phyloP scores from a whole-genome alignment of 2,797 vertebrate genomes.

The Lithobates sylvaticus region DNA sequence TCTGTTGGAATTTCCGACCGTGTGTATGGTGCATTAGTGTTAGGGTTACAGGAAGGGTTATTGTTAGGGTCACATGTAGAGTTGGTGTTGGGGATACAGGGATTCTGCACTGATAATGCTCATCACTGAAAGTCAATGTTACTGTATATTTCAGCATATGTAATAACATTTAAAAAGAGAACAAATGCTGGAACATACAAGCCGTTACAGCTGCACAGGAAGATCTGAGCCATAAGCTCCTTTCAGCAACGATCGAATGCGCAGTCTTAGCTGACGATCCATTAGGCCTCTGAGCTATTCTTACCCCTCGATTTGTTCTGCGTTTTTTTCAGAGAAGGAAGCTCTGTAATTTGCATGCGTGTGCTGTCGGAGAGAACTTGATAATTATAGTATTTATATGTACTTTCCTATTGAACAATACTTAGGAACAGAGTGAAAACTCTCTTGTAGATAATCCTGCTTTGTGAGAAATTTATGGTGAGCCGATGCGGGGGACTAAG shows the following conservation, averaged over 20 bases:
- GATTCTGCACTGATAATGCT: too few relatives aligned
- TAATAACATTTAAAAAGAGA: too few relatives aligned
- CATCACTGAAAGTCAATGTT: too few relatives aligned
- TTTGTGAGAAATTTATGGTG: neutral
- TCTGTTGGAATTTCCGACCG: too few relatives aligned
- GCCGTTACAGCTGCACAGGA: neutral
- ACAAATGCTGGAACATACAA: neutral
- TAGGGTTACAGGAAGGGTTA: too few relatives aligned
- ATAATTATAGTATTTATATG: slow-evolving; percentile 58
- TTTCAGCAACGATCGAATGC: slow-evolving; percentile 1
- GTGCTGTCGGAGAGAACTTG: slow-evolving; percentile 33
- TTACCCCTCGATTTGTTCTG: slow-evolving; percentile 8
- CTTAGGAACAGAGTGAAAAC: slow-evolving; percentile 16
- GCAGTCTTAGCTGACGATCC: neutral
- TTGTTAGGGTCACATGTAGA: too few relatives aligned
- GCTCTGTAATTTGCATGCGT: slow-evolving; percentile 28
- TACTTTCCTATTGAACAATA: slow-evolving; percentile 45
- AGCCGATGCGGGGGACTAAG: neutral
- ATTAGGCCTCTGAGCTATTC: slow-evolving; percentile 2
- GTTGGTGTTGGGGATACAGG: too few relatives aligned
- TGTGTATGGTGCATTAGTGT: too few relatives aligned
- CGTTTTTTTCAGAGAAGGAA: slow-evolving; percentile 4
- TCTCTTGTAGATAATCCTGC: slow-evolving; percentile 25
- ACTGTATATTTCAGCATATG: too few relatives aligned
- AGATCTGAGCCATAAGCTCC: neutral